phyloP scores from a whole-genome alignment of 2,113 vertebrate genomes.

The Ochotona curzoniae region DNA sequence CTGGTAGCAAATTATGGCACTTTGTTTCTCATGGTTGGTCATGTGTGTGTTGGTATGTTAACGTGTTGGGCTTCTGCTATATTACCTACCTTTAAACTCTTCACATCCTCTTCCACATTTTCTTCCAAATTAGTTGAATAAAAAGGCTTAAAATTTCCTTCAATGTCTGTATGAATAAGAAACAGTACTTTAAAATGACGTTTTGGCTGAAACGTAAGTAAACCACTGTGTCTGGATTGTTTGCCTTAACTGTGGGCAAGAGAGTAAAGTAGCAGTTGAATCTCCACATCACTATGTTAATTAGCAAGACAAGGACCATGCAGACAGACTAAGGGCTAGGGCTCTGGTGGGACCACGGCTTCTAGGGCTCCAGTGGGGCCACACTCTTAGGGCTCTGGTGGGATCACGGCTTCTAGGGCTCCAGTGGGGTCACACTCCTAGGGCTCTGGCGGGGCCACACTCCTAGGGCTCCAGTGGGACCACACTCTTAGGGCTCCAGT shows the following conservation, averaged over 20 bases:
- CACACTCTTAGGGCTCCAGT: not conserved
- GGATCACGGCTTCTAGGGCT: too few relatives aligned
- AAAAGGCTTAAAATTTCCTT: constrained; percentile 87
- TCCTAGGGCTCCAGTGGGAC: not conserved
- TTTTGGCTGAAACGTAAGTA: constrained; percentile 29
- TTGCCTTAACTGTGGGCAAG: constrained; percentile 25
- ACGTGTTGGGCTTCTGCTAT: constrained; percentile 28
- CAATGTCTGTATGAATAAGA: constrained; percentile 87
- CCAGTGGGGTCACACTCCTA: not conserved
- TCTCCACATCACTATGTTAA: not conserved
- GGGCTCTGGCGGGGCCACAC: too few relatives aligned
- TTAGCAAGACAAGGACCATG: not conserved
- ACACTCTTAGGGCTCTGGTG: too few relatives aligned
- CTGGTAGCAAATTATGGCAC: not conserved
- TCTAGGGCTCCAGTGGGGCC: too few relatives aligned
- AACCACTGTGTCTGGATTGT: constrained; percentile 11
- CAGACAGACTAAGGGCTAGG: not conserved
- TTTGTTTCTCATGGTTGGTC: not conserved
- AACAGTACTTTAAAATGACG: constrained; percentile 46
- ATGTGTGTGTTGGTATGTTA: not conserved
- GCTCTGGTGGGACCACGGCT: too few relatives aligned
- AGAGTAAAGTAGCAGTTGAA: constrained; percentile 39
- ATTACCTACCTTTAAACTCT: constrained; percentile 88
- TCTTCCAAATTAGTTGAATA: constrained; percentile 86
- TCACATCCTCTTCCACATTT: constrained; percentile 87